Evolutionary conservation across 1,140 invertebrate species (phyloP).

Genomic region (Calliphora vicina): DNA sequence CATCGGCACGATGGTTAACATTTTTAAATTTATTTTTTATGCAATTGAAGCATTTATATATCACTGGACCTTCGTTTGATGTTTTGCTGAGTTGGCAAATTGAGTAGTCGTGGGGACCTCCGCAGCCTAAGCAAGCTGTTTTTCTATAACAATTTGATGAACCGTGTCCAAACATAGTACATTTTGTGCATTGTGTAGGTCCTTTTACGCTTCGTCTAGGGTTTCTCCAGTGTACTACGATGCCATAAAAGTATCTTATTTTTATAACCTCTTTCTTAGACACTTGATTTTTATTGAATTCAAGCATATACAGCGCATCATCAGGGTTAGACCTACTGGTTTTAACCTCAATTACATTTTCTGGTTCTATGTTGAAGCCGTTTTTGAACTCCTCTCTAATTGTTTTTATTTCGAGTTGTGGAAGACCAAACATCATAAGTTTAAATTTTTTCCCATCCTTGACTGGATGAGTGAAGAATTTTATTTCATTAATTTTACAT

Average conservation of each 20-base stretch:
- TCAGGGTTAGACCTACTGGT: neutral
- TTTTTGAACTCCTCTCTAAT: neutral
- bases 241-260: slow-evolving; percentile 2
- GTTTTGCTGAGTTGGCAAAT: slow-evolving; percentile 11
- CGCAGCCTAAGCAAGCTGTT: neutral
- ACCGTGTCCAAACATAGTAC: neutral
- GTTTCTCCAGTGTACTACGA: neutral
- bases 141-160: slow-evolving; percentile 11
- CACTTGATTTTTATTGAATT: neutral
- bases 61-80: neutral
- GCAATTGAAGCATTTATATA: slow-evolving; percentile 2
- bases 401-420: neutral
- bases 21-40: neutral
- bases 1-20: neutral
- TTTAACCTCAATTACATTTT: neutral
- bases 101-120: neutral
- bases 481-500: neutral
- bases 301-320: neutral
- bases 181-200: neutral
- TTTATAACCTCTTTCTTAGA: neutral
- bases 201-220: neutral
- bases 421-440: neutral
- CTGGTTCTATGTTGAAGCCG: neutral
- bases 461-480: neutral
- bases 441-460: neutral